Evolutionary conservation across 2,888 invertebrate species (phyloP), one percentile per base, ranked within the genome.

Genomic region (Octonoba sinensis): DNA sequence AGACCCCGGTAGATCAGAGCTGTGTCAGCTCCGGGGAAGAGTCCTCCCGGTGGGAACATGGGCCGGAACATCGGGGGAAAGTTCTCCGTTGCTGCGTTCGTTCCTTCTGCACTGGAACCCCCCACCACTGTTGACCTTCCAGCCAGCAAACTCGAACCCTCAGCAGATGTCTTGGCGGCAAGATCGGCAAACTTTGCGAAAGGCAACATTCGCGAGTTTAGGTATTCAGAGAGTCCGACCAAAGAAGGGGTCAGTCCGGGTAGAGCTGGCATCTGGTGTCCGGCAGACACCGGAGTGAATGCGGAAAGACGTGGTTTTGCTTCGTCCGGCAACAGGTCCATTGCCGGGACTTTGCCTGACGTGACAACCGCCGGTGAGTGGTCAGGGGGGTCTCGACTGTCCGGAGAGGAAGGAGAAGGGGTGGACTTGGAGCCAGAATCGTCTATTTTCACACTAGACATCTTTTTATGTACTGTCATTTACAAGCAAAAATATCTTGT

Each of bases 131-230:
- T 57, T 11, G 77, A 69, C 49, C 83, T 51, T 16, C 69, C 72
- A 12, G 77, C 73, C 22, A 83, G 70, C 16, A 76, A 54, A 36
- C 46, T 62, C 6, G 79, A 69, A 60, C 71, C 56, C 36, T 71
- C 83, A 6, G 83, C 75, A 12, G 57, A 57, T 18, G 59, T 51
- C 44, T 82, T 72, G 36, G 74, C 72, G 8, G 83, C 76, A 56
- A 81, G 57, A 54, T 83, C 83, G 12, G 83, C 79, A 60, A 83
- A 81, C 54, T 83, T 83, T 65, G 83, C 79, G 59, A 83, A 83
- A 1, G 83, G 79, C 22, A 83, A 59, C 74, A 83, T 75, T 56
- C 83, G 51, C 22, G 83, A 72, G 72, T 77, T 77, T 27, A 83
- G 54, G 36, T 83, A 83, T 22, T 83, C 83, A 18, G 83, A 75